Percentiles rank a stretch among this genome's conserved stretches.
Conservation (phyloP, 2,113 vertebrate species). For the Equus quagga region DNA sequence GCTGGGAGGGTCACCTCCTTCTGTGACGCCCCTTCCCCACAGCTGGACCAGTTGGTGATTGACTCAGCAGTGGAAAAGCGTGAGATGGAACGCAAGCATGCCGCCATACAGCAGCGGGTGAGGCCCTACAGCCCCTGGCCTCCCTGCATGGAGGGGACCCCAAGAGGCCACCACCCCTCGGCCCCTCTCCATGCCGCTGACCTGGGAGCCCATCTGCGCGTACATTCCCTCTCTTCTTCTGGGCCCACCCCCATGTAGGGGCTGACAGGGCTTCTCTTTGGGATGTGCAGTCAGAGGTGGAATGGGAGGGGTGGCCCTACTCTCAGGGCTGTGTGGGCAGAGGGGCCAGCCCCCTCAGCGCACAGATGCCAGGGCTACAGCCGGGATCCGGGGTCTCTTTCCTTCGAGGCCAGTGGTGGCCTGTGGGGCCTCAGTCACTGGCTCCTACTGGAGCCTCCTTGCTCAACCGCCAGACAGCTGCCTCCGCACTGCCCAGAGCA, state of each 20-base stretch:
- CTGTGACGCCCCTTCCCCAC: background rate
- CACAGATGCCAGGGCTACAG: background rate
- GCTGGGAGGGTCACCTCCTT: background rate
- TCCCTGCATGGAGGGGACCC: rapidly evolving
- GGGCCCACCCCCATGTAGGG: background rate
- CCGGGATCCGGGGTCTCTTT: background rate
- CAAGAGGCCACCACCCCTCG: background rate
- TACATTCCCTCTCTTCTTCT: background rate
- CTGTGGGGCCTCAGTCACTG: background rate
- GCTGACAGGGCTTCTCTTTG: background rate
- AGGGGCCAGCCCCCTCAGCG: background rate
- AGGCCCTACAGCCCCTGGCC: slow-evolving; percentile 52
- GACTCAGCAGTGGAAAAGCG: slow-evolving; percentile 98
- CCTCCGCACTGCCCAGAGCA: background rate
- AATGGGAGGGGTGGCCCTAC: background rate
- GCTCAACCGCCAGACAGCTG: background rate
- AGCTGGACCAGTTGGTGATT: slow-evolving; percentile 99
- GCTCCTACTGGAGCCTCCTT: background rate
- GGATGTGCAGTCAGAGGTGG: background rate
- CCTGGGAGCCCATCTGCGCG: too few species aligned
- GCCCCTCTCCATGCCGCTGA: too few species aligned
- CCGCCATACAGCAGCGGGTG: slow-evolving; percentile 97
- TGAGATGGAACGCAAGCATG: slow-evolving; percentile 98
- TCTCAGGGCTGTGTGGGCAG: too few species aligned
- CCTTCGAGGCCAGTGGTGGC: background rate